Base-by-base conservation (phyloP, 1,140 invertebrate genomes). In the Eriosoma lanigerum region DNA sequence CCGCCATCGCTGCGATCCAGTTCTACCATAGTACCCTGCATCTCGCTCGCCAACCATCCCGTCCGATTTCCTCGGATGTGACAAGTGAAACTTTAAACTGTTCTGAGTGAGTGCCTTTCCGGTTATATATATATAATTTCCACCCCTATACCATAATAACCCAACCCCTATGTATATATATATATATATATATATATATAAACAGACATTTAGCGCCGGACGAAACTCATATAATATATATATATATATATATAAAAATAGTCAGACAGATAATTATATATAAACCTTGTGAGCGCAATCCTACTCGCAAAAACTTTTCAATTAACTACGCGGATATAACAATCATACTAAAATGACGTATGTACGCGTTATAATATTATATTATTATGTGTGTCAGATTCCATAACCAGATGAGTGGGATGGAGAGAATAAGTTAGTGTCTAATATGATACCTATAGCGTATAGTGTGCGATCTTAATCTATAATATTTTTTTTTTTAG, bases 11-110 rank as follows among this genome's bases (percentile, higher is more conserved):
- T 8, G 32, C 3, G 8, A 4, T 38, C 32, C 32, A 38, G 8
- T 4, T 38, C 32, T 38, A 38, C 32, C n/a, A n/a, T n/a, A n/a
- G n/a, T n/a, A n/a, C n/a, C n/a, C n/a, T n/a, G n/a, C n/a, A n/a
- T n/a, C n/a, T n/a, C 24, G 21, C 26, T n/a, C 50, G 2, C 17
- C 32, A 38, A 3, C 60, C 26, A 24, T 10, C 26, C 24, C 3
- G 6, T 10, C 26, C 54, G 54, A 76, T 76, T 56, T 76, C 73
- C n/a, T n/a, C 73, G 73, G 73, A 76, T 58, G 32, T 76, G 73
- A 76, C 73, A 76, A 76, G 56, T 54, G 52, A 76, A 76, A 76
- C 54, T 73, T n/a, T 46, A 58, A 76, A 76, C 52, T 15, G 13
- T 76, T 58, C n/a, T 58, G 73, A 76, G 29, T 58, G 54, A 58